Percentiles rank a stretch among this genome's conserved stretches.
Evolutionary conservation across 2,113 vertebrate species (phyloP).

Genomic region (Puntigrus tetrazona): DNA sequence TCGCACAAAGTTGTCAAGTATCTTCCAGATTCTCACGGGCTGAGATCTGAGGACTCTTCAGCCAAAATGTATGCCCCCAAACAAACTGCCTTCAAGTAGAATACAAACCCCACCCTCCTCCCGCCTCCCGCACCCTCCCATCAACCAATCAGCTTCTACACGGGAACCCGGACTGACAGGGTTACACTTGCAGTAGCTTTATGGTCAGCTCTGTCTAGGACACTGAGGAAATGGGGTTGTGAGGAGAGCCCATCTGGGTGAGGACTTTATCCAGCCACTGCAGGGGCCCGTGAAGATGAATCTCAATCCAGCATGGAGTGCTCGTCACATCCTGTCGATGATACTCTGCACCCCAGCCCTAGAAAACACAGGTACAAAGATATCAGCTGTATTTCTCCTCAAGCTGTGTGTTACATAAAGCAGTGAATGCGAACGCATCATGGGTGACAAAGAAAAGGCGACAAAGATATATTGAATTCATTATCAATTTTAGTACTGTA

Average conservation of each 20-base stretch:
- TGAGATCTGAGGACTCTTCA: constrained; percentile 39
- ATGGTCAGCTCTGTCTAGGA: constrained; percentile 76
- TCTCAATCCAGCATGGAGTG: constrained; percentile 99
- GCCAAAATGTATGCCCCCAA: constrained; percentile 78
- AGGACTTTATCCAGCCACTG: constrained; percentile 99
- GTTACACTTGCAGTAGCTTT: background rate
- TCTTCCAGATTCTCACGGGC: constrained; percentile 84
- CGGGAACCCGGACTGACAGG: constrained; percentile 10
- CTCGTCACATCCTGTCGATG: constrained; percentile 98
- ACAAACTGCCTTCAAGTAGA: constrained; percentile 91
- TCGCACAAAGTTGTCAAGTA: constrained; percentile 88
- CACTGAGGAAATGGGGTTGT: constrained; percentile 97
- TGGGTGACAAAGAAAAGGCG: too few species aligned
- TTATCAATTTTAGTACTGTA: too few species aligned
- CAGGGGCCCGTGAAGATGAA: constrained; percentile 95
- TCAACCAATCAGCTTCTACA: constrained; percentile 29
- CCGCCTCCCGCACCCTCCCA: background rate
- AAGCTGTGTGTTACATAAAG: background rate
- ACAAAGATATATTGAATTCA: too few species aligned
- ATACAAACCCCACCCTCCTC: constrained; percentile 41
- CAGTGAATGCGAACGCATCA: too few species aligned
- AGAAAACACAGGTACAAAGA: constrained; percentile 54
- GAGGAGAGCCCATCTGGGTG: constrained; percentile 98
- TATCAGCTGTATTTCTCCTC: background rate
- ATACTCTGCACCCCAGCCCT: constrained; percentile 99